Conservation (phyloP, 2,888 invertebrate genomes). For the Xanthia icteritia region DNA sequence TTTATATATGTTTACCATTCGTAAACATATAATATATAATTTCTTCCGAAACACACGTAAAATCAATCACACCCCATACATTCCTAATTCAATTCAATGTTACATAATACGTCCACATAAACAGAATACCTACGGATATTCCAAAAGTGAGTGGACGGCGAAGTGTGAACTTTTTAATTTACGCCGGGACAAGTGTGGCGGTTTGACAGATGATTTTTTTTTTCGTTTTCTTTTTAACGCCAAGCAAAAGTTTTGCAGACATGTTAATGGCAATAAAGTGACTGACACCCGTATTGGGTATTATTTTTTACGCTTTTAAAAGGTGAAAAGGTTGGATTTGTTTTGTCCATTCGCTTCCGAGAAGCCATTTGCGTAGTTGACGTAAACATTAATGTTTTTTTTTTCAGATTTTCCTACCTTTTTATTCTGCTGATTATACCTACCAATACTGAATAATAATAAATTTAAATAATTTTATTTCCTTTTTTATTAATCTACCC, state of each 20-base stretch:
- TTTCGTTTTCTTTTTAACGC: conserved; percentile 44
- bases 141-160: conserved; percentile 54
- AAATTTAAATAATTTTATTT: too few species aligned
- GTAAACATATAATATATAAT: too few species aligned
- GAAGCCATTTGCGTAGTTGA: neutral
- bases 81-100: neutral
- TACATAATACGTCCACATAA: neutral
- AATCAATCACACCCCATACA: neutral
- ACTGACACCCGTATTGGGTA: conserved; percentile 29
- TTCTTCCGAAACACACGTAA: neutral
- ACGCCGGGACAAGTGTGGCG: conserved; percentile 65
- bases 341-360: neutral
- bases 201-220: conserved; percentile 65
- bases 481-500: too few species aligned
- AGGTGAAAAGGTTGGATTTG: neutral
- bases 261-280: conserved; percentile 47
- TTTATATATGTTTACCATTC: too few species aligned
- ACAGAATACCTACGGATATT: conserved; percentile 57
- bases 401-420: neutral
- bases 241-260: conserved; percentile 33
- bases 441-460: too few species aligned
- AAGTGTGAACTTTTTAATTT: conserved; percentile 75
- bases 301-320: conserved; percentile 9
- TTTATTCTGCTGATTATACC: neutral
- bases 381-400: too few species aligned